A percentile compares a stretch with the other conserved stretches of the same genome.
These are phyloP conservation scores for Xylota sylvarum DNA, from an alignment of 2,888 invertebrate genomes.

Conservation along the genomic window DNA sequence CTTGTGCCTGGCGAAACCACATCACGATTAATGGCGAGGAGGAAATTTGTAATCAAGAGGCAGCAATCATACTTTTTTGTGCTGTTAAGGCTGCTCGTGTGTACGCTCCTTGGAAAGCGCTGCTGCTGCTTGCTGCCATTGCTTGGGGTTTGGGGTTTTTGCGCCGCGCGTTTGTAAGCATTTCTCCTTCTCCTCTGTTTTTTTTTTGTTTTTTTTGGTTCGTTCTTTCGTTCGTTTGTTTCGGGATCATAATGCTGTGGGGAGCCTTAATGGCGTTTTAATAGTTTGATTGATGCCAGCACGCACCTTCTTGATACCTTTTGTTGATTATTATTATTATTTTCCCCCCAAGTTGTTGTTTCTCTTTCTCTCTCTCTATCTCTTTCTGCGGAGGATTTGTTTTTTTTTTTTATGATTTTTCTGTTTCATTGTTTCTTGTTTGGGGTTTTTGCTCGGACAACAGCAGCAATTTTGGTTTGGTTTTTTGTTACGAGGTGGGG, in stretches of 20 bases:
- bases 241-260: slow-evolving; percentile 77
- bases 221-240: slow-evolving; percentile 78
- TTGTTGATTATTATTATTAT: slow-evolving; percentile 77
- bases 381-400: slow-evolving; percentile 28
- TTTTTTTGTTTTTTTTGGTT: slow-evolving; percentile 69
- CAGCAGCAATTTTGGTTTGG: slow-evolving; percentile 45
- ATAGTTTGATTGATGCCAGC: slow-evolving; percentile 81
- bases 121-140: slow-evolving; percentile 63
- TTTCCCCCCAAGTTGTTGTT: slow-evolving; percentile 65
- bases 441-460: slow-evolving; percentile 55
- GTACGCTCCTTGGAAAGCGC: slow-evolving; percentile 60
- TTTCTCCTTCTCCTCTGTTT: slow-evolving; percentile 19
- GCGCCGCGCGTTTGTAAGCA: slow-evolving; percentile 68
- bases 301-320: slow-evolving; percentile 79
- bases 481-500: slow-evolving; percentile 20
- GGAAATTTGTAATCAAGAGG: slow-evolving; percentile 77
- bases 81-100: slow-evolving; percentile 53
- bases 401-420: slow-evolving; percentile 36
- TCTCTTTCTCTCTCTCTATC: slow-evolving; percentile 4
- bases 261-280: slow-evolving; percentile 81
- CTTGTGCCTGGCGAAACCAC: slow-evolving; percentile 68
- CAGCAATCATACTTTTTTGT: slow-evolving; percentile 75
- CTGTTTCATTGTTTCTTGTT: slow-evolving; percentile 53
- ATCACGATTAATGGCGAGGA: slow-evolving; percentile 76
- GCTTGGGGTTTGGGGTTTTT: slow-evolving; percentile 68